phyloP scores from a whole-genome alignment of 37 sponge, comb jelly and placozoan species.

The Theonella swinhoei region DNA sequence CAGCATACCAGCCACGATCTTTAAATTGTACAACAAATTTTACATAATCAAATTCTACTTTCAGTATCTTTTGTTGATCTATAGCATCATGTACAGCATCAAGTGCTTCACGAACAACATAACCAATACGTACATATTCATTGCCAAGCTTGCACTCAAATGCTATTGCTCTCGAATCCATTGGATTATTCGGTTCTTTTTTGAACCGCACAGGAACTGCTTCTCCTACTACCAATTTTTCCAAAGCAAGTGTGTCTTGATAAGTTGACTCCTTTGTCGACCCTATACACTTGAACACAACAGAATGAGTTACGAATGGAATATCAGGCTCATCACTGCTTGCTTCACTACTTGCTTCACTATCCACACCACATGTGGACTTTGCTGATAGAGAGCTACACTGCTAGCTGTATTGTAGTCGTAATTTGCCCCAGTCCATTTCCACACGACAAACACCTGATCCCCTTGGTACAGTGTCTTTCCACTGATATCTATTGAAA shows the following conservation, averaged over 20 bases:
- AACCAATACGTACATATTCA: slow-evolving; percentile 36
- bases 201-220: slow-evolving; percentile 17
- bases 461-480: too few species aligned
- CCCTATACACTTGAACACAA: slow-evolving; percentile 28
- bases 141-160: slow-evolving; percentile 17
- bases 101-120: slow-evolving; percentile 26
- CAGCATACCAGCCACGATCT: too few species aligned
- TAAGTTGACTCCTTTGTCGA: neutral
- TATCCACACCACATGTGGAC: too few species aligned
- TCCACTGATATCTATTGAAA: too few species aligned
- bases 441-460: too few species aligned
- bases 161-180: slow-evolving; percentile 32
- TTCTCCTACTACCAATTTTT: neutral
- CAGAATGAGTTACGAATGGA: too few species aligned
- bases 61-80: neutral
- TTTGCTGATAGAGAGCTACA: too few species aligned
- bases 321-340: too few species aligned
- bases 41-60: slow-evolving; percentile 23
- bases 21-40: slow-evolving; percentile 1
- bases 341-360: too few species aligned
- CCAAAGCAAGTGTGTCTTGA: neutral
- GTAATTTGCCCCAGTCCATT: too few species aligned
- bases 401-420: too few species aligned
- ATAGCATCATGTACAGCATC: slow-evolving; percentile 13
- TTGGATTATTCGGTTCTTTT: slow-evolving; percentile 21